Evolutionary conservation across 2,797 vertebrate species (phyloP), one percentile per base, ranked within the genome.

Genomic region (Mionectes olivaceus): DNA sequence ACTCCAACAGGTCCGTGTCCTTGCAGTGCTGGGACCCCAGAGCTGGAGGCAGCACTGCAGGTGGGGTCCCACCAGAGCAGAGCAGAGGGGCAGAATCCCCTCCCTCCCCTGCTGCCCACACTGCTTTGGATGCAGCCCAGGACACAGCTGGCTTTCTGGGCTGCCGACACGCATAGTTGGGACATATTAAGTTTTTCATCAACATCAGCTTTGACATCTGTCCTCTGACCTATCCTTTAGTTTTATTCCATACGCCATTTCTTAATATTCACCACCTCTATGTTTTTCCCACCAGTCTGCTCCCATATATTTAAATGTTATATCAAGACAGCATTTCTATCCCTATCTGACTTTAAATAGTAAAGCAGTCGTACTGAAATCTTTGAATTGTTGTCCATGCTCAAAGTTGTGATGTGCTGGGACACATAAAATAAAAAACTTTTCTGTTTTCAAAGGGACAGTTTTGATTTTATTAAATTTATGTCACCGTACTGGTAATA

Each of bases 121-220:
- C 16, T 47, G 30, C 16, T 80, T 3, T 53, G n/a, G 39, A 4
- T 59, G 53, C 47, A 67, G 39, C 33, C 68, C 53, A 60, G 61
- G 33, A 27, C 17, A 53, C 0, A 7, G 39, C 0, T 28, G 28
- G 3, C 7, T 3, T 10, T n/a, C 39, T 13, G 18, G 60, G 17
- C 41, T 68, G 2, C 32, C 41, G 60, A 46, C 0, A 0, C 39
- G 39, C 21, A 24, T 0, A 0, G 16, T 13, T 3, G 1, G 22
- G 18, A 7, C 27, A 43, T 43, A 37, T 24, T 17, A 9, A 61
- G 11, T 43, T 82, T 68, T 55, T n/a, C 43, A n/a, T 61, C 35
- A 68, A 2, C 8, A 27, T 49, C 57, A 49, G 18, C 53, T 73
- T 89, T n/a, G 50, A 23, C 5, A 27, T 23, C 25, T 18, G 61